A percentile compares a stretch with the other conserved stretches of the same genome.
Evolutionary conservation across 92 coral and sea anemone genomes (phyloP).

Genomic region (Pocillopora meandrina): DNA sequence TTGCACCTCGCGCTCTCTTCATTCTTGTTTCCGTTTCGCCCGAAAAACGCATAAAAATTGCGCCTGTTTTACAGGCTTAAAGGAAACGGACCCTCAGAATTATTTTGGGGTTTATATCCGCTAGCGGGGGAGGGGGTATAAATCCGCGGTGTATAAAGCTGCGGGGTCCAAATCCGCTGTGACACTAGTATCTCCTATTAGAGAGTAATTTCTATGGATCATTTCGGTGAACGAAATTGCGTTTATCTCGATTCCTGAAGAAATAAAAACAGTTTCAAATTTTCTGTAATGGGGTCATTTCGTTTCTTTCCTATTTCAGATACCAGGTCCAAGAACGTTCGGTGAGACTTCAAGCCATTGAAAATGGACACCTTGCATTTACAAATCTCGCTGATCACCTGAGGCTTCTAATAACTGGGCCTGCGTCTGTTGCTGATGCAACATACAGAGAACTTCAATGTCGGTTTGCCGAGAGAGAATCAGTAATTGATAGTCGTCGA

Average conservation of each 20-base stretch:
- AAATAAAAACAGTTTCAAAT: not conserved
- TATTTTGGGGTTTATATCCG: too few relatives aligned
- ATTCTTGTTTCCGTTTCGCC: too few relatives aligned
- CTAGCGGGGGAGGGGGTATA: too few relatives aligned
- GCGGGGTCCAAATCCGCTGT: too few relatives aligned
- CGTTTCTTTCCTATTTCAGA: slow-evolving; percentile 8
- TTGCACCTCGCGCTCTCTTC: too few relatives aligned
- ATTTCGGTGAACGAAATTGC: not conserved
- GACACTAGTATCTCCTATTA: too few relatives aligned
- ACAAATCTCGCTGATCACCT: slow-evolving; percentile 26
- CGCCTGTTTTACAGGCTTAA: too few relatives aligned
- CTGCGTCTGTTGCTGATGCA: slow-evolving; percentile 1
- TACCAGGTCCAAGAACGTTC: not conserved
- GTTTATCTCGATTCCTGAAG: not conserved
- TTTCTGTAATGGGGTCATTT: not conserved
- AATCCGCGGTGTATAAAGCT: too few relatives aligned
- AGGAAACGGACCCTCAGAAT: too few relatives aligned
- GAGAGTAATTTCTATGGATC: too few relatives aligned
- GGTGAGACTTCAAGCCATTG: not conserved
- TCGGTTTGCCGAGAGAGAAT: not conserved
- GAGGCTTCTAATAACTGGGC: slow-evolving; percentile 10
- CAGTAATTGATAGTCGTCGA: not conserved
- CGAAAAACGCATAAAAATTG: too few relatives aligned
- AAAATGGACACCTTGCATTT: slow-evolving; percentile 3
- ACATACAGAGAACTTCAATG: slow-evolving; percentile 14